Conservation (phyloP, 1,140 invertebrate genomes). For the Stegodyphus mimosarum region DNA sequence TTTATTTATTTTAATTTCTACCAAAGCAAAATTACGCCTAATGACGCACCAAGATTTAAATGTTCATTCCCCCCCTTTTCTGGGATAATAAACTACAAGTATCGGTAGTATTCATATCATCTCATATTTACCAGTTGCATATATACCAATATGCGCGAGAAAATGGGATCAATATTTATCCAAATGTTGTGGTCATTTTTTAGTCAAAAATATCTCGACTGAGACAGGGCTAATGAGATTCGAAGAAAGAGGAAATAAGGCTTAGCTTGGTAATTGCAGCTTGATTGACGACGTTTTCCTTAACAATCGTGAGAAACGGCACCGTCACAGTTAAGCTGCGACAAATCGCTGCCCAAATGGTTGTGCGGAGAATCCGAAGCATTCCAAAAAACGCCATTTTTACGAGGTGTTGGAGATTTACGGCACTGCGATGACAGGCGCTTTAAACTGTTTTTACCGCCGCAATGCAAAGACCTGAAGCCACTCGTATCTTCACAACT, state of each 20-base stretch:
- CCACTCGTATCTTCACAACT: neutral
- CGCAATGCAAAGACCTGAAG: neutral
- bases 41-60: no score
- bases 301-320: conserved; percentile 15
- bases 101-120: no score
- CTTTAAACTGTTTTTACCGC: neutral
- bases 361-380: conserved; percentile 23
- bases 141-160: no score
- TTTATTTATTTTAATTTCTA: no score
- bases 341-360: conserved; percentile 24
- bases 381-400: conserved; percentile 31
- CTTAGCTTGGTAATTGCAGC: neutral
- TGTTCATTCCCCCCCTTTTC: no score
- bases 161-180: no score
- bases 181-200: no score
- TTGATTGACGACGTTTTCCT: conserved; percentile 24
- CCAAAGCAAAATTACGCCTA: no score
- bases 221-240: neutral
- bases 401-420: conserved; percentile 4
- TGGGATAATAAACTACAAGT: no score
- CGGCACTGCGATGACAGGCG: neutral
- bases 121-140: no score
- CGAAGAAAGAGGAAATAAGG: neutral
- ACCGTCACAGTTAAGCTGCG: conserved; percentile 19
- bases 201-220: neutral